Conservation (phyloP, 2,888 invertebrate species). For the Calameuta pallipes region DNA sequence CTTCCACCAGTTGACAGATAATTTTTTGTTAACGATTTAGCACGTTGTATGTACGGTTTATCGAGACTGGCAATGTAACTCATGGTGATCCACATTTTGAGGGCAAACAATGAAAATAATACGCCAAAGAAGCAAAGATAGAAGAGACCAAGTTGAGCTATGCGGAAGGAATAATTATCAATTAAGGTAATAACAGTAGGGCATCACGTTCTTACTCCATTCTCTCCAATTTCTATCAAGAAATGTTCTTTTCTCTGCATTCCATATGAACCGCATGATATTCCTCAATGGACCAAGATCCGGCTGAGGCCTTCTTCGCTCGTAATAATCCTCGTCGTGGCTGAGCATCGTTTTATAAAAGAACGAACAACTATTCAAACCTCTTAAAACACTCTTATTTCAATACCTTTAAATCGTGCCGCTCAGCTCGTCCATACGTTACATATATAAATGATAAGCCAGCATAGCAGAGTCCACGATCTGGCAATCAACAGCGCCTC, state of each 20-base stretch:
- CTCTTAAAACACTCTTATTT: no score
- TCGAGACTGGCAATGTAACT: slow-evolving; percentile 41
- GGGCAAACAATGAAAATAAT: slow-evolving; percentile 44
- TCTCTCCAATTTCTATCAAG: slow-evolving; percentile 51
- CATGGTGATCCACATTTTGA: slow-evolving; percentile 54
- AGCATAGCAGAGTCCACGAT: no score
- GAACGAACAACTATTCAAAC: no score
- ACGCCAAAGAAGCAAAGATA: slow-evolving; percentile 52
- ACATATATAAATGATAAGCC: no score
- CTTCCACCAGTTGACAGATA: no score
- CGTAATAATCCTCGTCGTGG: slow-evolving; percentile 57
- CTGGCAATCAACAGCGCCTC: no score
- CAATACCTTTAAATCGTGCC: no score
- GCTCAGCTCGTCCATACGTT: no score
- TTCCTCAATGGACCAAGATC: slow-evolving; percentile 49
- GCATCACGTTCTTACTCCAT: slow-evolving; percentile 49
- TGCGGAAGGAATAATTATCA: slow-evolving; percentile 8
- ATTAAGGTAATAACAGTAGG: background rate
- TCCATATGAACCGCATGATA: slow-evolving; percentile 54
- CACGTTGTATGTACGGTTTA: slow-evolving; percentile 39
- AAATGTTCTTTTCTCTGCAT: slow-evolving; percentile 44
- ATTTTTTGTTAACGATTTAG: no score
- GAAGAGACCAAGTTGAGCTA: slow-evolving; percentile 49
- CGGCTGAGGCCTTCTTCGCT: slow-evolving; percentile 46
- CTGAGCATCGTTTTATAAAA: slow-evolving; percentile 36